Evolutionary conservation across 2,888 invertebrate genomes (phyloP).

Genomic region (Napeogenes inachia): DNA sequence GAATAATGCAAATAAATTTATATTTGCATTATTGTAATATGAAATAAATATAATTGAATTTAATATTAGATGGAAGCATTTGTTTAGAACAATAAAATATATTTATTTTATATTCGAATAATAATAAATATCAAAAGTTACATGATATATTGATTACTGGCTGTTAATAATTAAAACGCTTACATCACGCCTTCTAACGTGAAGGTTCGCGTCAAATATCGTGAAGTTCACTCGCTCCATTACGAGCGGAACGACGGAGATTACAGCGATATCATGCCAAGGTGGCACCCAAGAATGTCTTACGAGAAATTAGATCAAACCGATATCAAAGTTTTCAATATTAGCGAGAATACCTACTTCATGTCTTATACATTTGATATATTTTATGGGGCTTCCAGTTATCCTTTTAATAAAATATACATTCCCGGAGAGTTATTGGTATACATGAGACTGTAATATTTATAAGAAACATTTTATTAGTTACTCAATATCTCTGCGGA

Average conservation of each 20-base stretch:
- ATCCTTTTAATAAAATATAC: neutral
- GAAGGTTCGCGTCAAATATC: slow-evolving; percentile 30
- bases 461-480: neutral
- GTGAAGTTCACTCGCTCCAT: slow-evolving; percentile 44
- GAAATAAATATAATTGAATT: no score
- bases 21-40: no score
- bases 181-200: slow-evolving; percentile 9
- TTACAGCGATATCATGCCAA: slow-evolving; percentile 48
- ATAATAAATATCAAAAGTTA: no score
- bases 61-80: no score
- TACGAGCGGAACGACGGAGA: slow-evolving; percentile 49
- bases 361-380: neutral
- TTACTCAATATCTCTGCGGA: slow-evolving; percentile 9
- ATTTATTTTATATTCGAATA: no score
- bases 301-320: slow-evolving; percentile 38
- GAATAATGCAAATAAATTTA: no score
- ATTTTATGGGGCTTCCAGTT: slow-evolving; percentile 4
- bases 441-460: no score
- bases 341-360: slow-evolving; percentile 1
- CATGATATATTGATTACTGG: no score
- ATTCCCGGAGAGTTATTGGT: neutral
- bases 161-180: no score
- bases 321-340: slow-evolving; percentile 17
- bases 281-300: slow-evolving; percentile 37
- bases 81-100: no score